Conservation (phyloP, 2,113 vertebrate genomes). For the Sciurus niger region DNA sequence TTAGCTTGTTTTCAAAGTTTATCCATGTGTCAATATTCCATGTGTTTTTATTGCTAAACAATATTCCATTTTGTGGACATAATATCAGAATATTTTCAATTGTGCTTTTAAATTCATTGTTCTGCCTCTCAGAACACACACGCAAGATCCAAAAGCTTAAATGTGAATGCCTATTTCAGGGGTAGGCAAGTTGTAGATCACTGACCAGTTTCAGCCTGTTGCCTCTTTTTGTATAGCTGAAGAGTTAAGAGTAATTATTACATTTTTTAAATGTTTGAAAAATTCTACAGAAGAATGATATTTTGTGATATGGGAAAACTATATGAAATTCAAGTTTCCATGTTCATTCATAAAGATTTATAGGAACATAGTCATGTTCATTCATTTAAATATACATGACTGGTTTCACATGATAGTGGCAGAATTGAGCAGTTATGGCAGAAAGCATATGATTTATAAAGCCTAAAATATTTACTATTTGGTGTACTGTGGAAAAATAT, state of each 20-base stretch:
- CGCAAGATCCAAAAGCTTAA: not conserved
- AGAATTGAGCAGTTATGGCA: not conserved
- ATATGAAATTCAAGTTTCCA: not conserved
- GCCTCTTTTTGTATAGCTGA: not conserved
- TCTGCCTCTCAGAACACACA: not conserved
- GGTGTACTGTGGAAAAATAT: not conserved
- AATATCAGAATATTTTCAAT: slow-evolving; percentile 32
- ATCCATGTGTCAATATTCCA: slow-evolving; percentile 14
- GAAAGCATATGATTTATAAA: not conserved
- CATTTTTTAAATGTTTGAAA: not conserved
- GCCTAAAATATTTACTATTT: not conserved
- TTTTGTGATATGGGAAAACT: not conserved
- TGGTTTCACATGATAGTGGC: not conserved
- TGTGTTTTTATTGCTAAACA: slow-evolving; percentile 13
- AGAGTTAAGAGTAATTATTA: not conserved
- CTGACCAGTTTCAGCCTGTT: not conserved
- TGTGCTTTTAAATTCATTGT: not conserved
- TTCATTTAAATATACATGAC: not conserved
- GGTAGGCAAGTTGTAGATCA: not conserved
- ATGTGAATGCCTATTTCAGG: not conserved
- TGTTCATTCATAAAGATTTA: not conserved
- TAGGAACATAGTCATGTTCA: not conserved
- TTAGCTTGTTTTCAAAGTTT: slow-evolving; percentile 18
- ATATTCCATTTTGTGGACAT: not conserved
- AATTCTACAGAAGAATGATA: not conserved